Base-by-base conservation (phyloP, 2,113 vertebrate genomes). In the Narcine bancroftii region DNA sequence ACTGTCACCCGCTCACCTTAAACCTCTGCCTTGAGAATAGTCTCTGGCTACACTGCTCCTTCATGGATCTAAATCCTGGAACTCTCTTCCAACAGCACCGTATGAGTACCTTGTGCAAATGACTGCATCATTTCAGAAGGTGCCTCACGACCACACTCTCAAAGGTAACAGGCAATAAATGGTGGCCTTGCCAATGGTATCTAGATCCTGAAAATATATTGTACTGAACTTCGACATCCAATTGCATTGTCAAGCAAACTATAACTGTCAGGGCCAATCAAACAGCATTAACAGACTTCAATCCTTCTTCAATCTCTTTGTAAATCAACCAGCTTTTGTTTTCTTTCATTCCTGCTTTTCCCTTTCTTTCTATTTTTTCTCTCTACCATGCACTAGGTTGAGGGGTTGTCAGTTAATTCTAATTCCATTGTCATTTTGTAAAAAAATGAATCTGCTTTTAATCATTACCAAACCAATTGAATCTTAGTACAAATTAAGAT, bases 221-320 rank as follows among this genome's bases (percentile, higher is more conserved):
- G 9, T 60, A 60, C 15, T 15, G 15, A n/a, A n/a, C n/a, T n/a
- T n/a, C n/a, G n/a, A n/a, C n/a, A n/a, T 9, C 77, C 50, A 13
- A 60, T 36, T 87, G 53, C 81, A 87, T 6, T 87, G 53, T 60
- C 33, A 24, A n/a, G 81, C n/a, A n/a, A 60, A 87, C 53, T 87
- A n/a, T 36, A 87, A 87, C 81, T 87, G 81, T n/a, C 60, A 53
- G 53, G 81, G 81, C 53, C 81, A 87, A 56, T 33, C 81, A 63
- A 60, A 53, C 36, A 60, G 53, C 81, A 87, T 4, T 87, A 39
- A 60, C 60, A 13, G 24, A 26, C 21, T 69, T 69, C 33, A 53
- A 53, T 5, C 33, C 26, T 83, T 77, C 29, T 29, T 53, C 33
- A 33, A 11, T n/a, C 81, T 6, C 60, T 56, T 21, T 36, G 1